Percentiles rank a stretch among this genome's conserved stretches.
Evolutionary conservation across 2,113 vertebrate genomes (phyloP).

Genomic region (Tyrannus savana): DNA sequence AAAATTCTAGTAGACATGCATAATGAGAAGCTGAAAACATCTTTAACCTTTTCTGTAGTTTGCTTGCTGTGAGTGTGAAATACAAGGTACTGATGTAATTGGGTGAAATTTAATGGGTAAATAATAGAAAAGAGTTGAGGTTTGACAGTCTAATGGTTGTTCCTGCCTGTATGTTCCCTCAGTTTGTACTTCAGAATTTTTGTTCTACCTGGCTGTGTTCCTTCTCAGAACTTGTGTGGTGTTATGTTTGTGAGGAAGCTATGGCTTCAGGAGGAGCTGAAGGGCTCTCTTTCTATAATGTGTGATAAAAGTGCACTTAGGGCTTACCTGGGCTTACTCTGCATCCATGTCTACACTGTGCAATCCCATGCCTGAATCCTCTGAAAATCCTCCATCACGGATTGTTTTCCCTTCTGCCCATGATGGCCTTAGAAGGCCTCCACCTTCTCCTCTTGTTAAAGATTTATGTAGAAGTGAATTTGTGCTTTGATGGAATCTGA

Average conservation of each 20-base stretch:
- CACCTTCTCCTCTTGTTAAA: neutral
- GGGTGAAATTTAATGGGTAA: neutral
- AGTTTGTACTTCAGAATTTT: neutral
- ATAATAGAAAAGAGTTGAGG: neutral
- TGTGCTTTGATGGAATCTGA: neutral
- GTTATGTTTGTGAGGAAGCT: neutral
- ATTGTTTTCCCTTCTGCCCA: neutral
- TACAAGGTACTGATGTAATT: neutral
- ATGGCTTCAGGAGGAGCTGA: neutral
- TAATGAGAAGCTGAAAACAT: neutral
- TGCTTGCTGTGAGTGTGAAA: neutral
- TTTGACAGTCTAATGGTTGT: fast-evolving
- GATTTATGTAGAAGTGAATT: neutral
- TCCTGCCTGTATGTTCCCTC: neutral
- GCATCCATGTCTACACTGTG: fast-evolving
- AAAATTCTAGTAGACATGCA: neutral
- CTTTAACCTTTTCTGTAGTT: neutral
- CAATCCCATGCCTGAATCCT: neutral
- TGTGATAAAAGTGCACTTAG: neutral
- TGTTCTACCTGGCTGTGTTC: neutral
- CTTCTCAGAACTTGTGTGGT: neutral
- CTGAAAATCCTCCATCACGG: neutral
- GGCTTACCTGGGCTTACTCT: neutral
- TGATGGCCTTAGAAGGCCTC: neutral
- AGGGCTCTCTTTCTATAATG: neutral